phyloP scores from a whole-genome alignment of 2,797 vertebrate species.

The Centropyge bicolor region DNA sequence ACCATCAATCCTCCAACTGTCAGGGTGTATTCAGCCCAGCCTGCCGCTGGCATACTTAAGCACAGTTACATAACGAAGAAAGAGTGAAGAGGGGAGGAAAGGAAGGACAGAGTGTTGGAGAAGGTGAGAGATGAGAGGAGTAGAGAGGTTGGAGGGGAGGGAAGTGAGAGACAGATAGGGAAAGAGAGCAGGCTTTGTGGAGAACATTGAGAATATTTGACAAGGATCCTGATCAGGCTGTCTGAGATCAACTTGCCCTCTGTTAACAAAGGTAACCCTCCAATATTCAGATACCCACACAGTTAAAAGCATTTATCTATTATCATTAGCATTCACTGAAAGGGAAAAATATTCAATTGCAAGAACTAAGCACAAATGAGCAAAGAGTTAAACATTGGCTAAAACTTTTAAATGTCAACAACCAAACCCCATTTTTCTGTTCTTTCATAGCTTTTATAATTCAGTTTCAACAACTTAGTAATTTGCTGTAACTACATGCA shows the following conservation, averaged over 20 bases:
- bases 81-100: constrained; percentile 28
- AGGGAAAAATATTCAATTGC: not conserved
- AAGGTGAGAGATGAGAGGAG: constrained; percentile 54
- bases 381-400: constrained; percentile 5
- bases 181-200: not conserved
- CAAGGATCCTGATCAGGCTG: not conserved
- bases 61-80: constrained; percentile 66
- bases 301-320: constrained; percentile 1
- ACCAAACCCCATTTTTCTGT: not conserved
- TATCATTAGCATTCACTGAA: constrained; percentile 4
- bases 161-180: not conserved
- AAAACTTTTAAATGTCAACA: constrained; percentile 7
- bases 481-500: not conserved
- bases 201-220: constrained; percentile 7
- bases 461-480: not conserved
- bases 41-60: constrained; percentile 64
- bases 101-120: constrained; percentile 39
- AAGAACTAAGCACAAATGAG: not conserved
- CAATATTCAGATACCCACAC: constrained; percentile 14
- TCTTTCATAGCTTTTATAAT: not conserved
- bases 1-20: constrained; percentile 75
- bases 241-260: constrained; percentile 3
- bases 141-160: constrained; percentile 7
- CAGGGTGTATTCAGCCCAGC: constrained; percentile 61
- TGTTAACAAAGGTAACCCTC: constrained; percentile 1